A percentile compares a stretch with the other conserved stretches of the same genome.
phyloP scores from a whole-genome alignment of 2,888 invertebrate genomes.

The Diarsia rubi region DNA sequence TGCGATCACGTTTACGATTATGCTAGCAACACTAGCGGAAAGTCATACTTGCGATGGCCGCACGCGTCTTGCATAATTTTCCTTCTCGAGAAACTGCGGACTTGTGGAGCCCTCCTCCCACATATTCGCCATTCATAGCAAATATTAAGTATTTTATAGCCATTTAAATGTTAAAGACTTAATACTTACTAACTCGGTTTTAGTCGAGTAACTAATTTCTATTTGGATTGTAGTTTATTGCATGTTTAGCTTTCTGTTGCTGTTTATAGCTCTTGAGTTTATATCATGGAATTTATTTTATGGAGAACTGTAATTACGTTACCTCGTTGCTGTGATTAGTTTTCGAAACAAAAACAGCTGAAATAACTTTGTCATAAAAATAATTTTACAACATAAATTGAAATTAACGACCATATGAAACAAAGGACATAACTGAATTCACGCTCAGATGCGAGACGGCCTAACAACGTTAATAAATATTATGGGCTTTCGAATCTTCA shows the following conservation, averaged over 20 bases:
- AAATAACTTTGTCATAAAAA: background rate
- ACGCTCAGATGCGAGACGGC: background rate
- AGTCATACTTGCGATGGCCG: slow-evolving; percentile 44
- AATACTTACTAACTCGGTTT: slow-evolving; percentile 31
- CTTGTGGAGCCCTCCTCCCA: slow-evolving; percentile 49
- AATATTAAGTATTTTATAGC: slow-evolving; percentile 36
- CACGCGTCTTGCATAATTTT: slow-evolving; percentile 72
- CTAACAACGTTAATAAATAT: background rate
- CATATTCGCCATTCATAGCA: slow-evolving; percentile 46
- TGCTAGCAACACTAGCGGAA: slow-evolving; percentile 70
- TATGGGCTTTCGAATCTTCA: background rate
- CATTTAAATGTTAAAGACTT: slow-evolving; percentile 34
- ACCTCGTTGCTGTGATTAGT: background rate
- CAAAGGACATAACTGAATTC: background rate
- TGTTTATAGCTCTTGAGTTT: background rate
- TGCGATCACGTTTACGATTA: slow-evolving; percentile 80
- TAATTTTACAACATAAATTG: background rate
- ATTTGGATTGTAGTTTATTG: slow-evolving; percentile 35
- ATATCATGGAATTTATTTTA: slow-evolving; percentile 1
- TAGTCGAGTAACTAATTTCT: slow-evolving; percentile 39
- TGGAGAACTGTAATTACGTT: background rate
- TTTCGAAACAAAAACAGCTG: background rate
- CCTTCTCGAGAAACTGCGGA: slow-evolving; percentile 53
- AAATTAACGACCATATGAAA: background rate
- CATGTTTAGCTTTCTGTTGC: slow-evolving; percentile 3